phyloP scores from a whole-genome alignment of 1,140 invertebrate genomes.

The Arion vulgaris region DNA sequence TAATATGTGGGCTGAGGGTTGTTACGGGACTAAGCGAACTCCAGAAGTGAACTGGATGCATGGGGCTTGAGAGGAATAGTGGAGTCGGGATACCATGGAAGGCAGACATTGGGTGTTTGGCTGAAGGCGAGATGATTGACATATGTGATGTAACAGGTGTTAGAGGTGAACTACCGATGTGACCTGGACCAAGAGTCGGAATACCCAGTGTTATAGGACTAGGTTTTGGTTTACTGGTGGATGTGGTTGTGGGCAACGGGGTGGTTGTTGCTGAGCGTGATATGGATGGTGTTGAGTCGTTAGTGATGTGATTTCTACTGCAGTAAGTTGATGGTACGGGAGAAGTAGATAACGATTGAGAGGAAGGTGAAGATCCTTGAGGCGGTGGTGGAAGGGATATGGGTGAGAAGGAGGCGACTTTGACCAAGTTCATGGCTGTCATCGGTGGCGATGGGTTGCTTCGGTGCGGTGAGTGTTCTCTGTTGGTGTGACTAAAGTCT shows the following conservation, averaged over 20 bases:
- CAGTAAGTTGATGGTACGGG: slow-evolving; percentile 8
- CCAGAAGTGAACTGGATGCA: slow-evolving; percentile 66
- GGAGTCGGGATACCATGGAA: slow-evolving; percentile 51
- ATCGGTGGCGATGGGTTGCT: slow-evolving; percentile 19
- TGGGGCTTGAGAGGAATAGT: slow-evolving; percentile 59
- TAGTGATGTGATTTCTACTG: slow-evolving; percentile 11
- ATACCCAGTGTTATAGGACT: slow-evolving; percentile 48
- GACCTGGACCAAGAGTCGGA: slow-evolving; percentile 29
- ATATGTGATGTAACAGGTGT: slow-evolving; percentile 35
- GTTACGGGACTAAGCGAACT: slow-evolving; percentile 64
- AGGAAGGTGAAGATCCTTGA: not conserved
- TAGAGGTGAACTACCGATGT: slow-evolving; percentile 27
- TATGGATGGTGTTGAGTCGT: not conserved
- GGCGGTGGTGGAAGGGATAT: not conserved
- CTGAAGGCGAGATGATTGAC: slow-evolving; percentile 46
- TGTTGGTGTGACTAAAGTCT: not conserved
- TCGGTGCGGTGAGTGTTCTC: slow-evolving; percentile 25
- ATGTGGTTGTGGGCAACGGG: not conserved
- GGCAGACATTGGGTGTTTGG: slow-evolving; percentile 44
- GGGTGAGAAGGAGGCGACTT: not conserved
- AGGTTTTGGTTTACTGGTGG: slow-evolving; percentile 54
- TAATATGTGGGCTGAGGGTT: slow-evolving; percentile 60
- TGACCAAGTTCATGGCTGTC: slow-evolving; percentile 30
- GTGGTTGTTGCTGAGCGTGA: slow-evolving; percentile 14
- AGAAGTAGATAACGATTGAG: not conserved